phyloP scores from a whole-genome alignment of 2,888 invertebrate genomes.

The Asteroscopus sphinx region DNA sequence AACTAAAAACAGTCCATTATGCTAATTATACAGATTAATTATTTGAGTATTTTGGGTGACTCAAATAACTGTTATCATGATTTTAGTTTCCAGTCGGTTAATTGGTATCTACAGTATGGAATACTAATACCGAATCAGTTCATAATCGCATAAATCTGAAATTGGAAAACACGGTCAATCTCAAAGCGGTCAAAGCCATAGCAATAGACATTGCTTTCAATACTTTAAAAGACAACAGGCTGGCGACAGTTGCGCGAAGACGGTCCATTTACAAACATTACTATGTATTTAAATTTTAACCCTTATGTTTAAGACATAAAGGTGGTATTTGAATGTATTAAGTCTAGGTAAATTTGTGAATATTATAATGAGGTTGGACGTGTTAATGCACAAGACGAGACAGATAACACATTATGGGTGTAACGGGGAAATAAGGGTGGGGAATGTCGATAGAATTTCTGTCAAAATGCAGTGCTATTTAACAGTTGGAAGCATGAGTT shows the following conservation, averaged over 20 bases:
- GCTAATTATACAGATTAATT: too few species aligned
- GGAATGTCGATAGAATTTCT: conserved; percentile 9
- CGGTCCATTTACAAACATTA: conserved; percentile 17
- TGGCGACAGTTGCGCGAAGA: conserved; percentile 52
- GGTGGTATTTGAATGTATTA: conserved; percentile 27
- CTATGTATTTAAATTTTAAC: conserved; percentile 9
- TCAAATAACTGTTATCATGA: too few species aligned
- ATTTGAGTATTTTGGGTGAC: too few species aligned
- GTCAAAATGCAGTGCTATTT: too few species aligned
- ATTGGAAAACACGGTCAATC: too few species aligned
- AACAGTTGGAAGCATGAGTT: too few species aligned
- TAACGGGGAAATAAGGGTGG: conserved; percentile 66
- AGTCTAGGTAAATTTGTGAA: conserved; percentile 48
- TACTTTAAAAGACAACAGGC: conserved; percentile 44
- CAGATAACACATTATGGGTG: conserved; percentile 77
- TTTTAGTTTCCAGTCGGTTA: too few species aligned
- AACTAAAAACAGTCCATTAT: too few species aligned
- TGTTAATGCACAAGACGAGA: conserved; percentile 82
- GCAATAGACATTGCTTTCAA: conserved; percentile 22
- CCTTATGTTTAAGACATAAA: conserved; percentile 9
- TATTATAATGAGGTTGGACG: conserved; percentile 82
- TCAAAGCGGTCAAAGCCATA: too few species aligned
- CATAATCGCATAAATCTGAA: too few species aligned
- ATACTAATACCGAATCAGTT: too few species aligned
- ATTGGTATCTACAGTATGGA: too few species aligned